Conservation (phyloP, 2,113 vertebrate species). For the Megaceryle torquata region DNA sequence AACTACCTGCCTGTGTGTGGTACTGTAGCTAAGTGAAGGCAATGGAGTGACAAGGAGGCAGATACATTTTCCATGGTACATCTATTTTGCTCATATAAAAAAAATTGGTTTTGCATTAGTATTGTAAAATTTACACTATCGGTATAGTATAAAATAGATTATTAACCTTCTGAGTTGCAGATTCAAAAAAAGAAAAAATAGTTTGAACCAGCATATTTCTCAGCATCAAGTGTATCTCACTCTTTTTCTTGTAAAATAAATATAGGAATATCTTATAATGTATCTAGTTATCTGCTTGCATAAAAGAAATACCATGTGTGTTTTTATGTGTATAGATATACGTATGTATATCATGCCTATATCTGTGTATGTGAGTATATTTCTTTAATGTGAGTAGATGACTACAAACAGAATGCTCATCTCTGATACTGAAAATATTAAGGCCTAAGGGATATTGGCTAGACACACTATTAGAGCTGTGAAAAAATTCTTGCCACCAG, state of each 20-base stretch:
- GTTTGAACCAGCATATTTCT: background rate
- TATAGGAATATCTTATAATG: background rate
- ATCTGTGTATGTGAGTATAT: background rate
- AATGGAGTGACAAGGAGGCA: background rate
- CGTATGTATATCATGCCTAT: background rate
- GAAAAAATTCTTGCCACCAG: slow-evolving; percentile 25
- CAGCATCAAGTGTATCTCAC: background rate
- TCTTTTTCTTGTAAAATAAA: background rate
- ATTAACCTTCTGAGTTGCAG: background rate
- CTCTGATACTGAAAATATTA: slow-evolving; percentile 40
- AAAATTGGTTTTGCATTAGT: background rate
- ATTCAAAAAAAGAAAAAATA: background rate
- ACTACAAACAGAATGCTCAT: background rate
- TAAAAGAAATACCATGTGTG: background rate
- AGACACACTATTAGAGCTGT: background rate
- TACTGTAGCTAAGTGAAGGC: background rate
- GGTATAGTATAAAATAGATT: background rate
- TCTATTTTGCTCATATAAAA: background rate
- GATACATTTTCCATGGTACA: background rate
- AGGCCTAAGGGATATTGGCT: slow-evolving; percentile 23
- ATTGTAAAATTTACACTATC: background rate
- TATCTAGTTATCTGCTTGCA: background rate
- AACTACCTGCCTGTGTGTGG: slow-evolving; percentile 37
- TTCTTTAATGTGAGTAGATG: background rate
- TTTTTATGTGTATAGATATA: rapidly evolving